A percentile compares a stretch with the other conserved stretches of the same genome.
Conservation (phyloP, 2,113 vertebrate genomes). For the Candoia aspera region DNA sequence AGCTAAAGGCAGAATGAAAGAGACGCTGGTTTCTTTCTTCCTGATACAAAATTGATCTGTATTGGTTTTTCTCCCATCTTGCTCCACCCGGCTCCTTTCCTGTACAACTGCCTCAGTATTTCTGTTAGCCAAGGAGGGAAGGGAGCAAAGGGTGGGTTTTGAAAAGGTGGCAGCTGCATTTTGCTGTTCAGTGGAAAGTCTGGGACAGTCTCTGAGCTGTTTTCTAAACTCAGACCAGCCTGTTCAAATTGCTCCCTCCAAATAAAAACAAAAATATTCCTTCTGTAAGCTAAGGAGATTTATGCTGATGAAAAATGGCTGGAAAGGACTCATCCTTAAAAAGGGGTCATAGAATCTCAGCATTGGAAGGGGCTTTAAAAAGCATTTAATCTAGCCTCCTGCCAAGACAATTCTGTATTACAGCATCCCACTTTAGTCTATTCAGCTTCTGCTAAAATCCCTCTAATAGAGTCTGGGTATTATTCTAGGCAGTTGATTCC, state of each 20-base stretch:
- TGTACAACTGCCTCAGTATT: too few relatives aligned
- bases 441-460: not conserved
- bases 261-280: not conserved
- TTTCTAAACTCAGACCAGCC: too few relatives aligned
- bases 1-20: slow-evolving; percentile 30
- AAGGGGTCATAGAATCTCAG: not conserved
- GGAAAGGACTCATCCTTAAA: not conserved
- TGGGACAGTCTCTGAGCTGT: too few relatives aligned
- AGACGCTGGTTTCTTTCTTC: slow-evolving; percentile 15
- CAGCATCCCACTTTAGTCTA: not conserved
- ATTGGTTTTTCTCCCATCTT: slow-evolving; percentile 38
- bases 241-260: too few relatives aligned
- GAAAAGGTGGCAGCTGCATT: too few relatives aligned
- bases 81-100: not conserved
- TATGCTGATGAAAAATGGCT: not conserved
- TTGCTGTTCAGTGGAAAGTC: too few relatives aligned
- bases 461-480: not conserved
- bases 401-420: not conserved
- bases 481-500: not conserved
- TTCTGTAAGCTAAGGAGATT: not conserved
- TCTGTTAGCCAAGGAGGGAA: too few relatives aligned
- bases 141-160: too few relatives aligned
- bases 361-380: not conserved
- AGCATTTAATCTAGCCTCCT: not conserved
- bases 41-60: slow-evolving; percentile 51